Conservation (phyloP, 1,140 invertebrate species). For the Calycopis cecrops region DNA sequence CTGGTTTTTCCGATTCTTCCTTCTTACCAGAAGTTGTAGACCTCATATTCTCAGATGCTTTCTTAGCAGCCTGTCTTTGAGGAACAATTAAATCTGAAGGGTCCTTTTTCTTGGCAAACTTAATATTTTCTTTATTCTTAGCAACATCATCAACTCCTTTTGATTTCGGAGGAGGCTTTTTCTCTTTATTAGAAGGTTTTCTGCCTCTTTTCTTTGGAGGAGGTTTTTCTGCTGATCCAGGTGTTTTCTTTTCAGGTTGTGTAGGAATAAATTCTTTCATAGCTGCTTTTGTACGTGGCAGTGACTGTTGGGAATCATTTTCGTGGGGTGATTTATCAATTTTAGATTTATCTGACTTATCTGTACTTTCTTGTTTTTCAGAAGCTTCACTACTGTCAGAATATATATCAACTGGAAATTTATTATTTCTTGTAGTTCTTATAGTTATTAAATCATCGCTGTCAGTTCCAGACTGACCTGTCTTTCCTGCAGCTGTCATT, state of each 20-base stretch:
- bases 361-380: slow-evolving; percentile 48
- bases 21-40: slow-evolving; percentile 72
- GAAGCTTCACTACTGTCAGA: slow-evolving; percentile 81
- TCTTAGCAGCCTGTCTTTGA: slow-evolving; percentile 92
- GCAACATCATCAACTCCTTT: slow-evolving; percentile 65
- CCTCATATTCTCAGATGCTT: slow-evolving; percentile 91
- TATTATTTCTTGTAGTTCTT: slow-evolving; percentile 66
- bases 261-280: slow-evolving; percentile 84
- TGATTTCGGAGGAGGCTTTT: slow-evolving; percentile 52
- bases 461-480: slow-evolving; percentile 79
- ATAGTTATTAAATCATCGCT: slow-evolving; percentile 85
- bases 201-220: slow-evolving; percentile 65
- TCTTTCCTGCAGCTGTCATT: slow-evolving; percentile 67
- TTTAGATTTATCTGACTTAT: slow-evolving; percentile 65
- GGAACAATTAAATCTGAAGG: slow-evolving; percentile 91
- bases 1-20: slow-evolving; percentile 58
- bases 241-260: slow-evolving; percentile 59
- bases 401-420: slow-evolving; percentile 80
- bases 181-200: slow-evolving; percentile 58
- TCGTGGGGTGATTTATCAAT: slow-evolving; percentile 75
- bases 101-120: slow-evolving; percentile 77
- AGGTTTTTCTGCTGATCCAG: slow-evolving; percentile 57
- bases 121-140: slow-evolving; percentile 76
- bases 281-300: slow-evolving; percentile 85
- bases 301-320: slow-evolving; percentile 81